phyloP scores from a whole-genome alignment of 1,140 invertebrate genomes.

The Lamellibrachia luymesi region DNA sequence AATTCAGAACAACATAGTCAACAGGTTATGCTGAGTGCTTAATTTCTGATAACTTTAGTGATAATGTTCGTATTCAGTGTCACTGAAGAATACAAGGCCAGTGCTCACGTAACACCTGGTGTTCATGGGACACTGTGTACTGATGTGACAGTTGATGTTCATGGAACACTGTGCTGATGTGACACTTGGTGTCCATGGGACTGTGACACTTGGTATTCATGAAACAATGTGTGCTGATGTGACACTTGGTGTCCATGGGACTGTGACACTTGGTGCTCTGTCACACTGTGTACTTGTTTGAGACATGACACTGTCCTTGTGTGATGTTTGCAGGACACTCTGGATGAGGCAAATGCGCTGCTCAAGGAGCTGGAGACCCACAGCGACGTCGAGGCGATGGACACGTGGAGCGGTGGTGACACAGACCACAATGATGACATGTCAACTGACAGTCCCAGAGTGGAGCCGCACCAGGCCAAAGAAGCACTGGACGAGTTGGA shows the following conservation, averaged over 20 bases:
- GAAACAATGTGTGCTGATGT: not conserved
- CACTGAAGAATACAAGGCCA: too few species aligned
- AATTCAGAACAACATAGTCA: too few species aligned
- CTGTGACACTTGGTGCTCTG: too few species aligned
- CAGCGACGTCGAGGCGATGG: not conserved
- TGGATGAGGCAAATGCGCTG: conserved; percentile 57
- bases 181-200: not conserved
- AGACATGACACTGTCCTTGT: not conserved
- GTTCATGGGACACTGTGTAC: too few species aligned
- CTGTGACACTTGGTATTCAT: too few species aligned
- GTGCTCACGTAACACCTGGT: too few species aligned
- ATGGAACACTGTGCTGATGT: not conserved
- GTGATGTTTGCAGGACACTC: conserved; percentile 50
- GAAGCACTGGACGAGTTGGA: not conserved
- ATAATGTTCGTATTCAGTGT: too few species aligned
- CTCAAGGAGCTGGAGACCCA: conserved; percentile 53
- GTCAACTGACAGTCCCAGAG: not conserved
- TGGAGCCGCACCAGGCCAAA: not conserved
- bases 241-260: not conserved
- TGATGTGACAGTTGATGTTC: not conserved
- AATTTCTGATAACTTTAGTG: too few species aligned
- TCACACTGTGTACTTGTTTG: not conserved
- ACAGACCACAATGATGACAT: not conserved
- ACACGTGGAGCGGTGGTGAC: not conserved
- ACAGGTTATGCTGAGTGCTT: too few species aligned